Conservation (phyloP, 2,888 invertebrate species). For the Synergus itoensis region DNA sequence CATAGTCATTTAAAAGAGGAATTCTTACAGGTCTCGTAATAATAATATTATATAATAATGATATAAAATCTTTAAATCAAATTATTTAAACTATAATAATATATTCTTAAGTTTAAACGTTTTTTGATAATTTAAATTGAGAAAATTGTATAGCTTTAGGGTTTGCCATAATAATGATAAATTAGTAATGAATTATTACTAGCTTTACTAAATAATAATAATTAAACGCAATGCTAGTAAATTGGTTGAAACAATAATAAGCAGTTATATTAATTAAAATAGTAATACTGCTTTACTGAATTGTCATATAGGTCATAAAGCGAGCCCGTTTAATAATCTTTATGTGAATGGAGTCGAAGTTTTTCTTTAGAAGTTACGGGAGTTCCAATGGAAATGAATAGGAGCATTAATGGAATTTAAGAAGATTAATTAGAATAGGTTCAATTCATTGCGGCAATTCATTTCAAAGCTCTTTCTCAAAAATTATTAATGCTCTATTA, state of each 20-base stretch:
- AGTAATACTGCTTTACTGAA: background rate
- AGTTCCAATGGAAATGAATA: conserved; percentile 1
- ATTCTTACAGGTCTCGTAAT: too few species aligned
- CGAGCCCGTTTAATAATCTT: background rate
- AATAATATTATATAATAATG: too few species aligned
- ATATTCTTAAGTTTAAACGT: too few species aligned
- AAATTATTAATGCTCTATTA: conserved; percentile 16
- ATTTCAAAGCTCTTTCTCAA: background rate
- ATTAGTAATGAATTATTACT: too few species aligned
- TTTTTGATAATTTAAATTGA: too few species aligned
- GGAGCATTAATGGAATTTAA: background rate
- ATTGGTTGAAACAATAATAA: too few species aligned
- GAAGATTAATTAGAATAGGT: background rate
- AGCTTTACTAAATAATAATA: background rate
- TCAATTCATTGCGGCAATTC: background rate
- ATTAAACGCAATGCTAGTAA: background rate
- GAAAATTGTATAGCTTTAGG: background rate
- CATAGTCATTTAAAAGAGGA: background rate
- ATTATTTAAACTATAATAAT: too few species aligned
- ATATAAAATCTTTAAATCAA: too few species aligned
- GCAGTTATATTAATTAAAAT: background rate
- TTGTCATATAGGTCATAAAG: background rate
- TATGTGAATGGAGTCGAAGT: background rate
- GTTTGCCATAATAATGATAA: too few species aligned
- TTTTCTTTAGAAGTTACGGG: background rate